Evolutionary conservation across 2,113 vertebrate species (phyloP), one percentile per base, ranked within the genome.

Genomic region (Solea senegalensis): DNA sequence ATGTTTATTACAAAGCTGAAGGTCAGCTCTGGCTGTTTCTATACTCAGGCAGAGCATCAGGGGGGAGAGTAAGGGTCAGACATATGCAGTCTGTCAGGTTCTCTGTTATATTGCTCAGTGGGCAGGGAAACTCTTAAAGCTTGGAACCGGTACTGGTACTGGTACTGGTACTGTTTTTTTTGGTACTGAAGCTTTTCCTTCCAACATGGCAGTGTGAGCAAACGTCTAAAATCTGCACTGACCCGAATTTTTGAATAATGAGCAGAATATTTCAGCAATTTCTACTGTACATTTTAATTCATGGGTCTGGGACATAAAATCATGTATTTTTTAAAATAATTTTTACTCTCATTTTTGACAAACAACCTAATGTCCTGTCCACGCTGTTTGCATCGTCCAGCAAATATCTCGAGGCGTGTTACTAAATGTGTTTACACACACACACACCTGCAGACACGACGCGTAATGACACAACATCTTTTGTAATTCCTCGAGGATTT

Each of bases 351-450:
- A 62, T 7, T 69, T 75, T 69, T 66, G 73, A 82, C 71, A 72
- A 76, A 79, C 69, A 74, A 79, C 66, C 69, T 74, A 11, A 74
- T 72, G 74, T 72, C 34, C 63, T 28, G 67, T 55, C 28, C 13
- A 13, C 55, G 76, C 21, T 43, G 61, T 74, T 82, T 53, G 61
- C 50, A 34, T 21, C 52, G 68, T 26, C 46, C 11, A 39, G 57
- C 45, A 85, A 80, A 78, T 63, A 76, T 78, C 75, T 63, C 45
- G 76, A 68, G 83, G 78, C 68, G 46, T 73, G 57, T 49, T 66
- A 78, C 78, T 72, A 70, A 83, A 87, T n/a, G n/a, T n/a, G n/a
- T n/a, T n/a, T n/a, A 21, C 21, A 21, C 21, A 21, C 59, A 70
- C 53, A 65, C 58, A 9, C 50, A 58, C 39, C 65, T 70, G 65